Evolutionary conservation across 1,140 invertebrate species (phyloP), one percentile per base, ranked within the genome.

Genomic region (Homalodisca vitripennis): DNA sequence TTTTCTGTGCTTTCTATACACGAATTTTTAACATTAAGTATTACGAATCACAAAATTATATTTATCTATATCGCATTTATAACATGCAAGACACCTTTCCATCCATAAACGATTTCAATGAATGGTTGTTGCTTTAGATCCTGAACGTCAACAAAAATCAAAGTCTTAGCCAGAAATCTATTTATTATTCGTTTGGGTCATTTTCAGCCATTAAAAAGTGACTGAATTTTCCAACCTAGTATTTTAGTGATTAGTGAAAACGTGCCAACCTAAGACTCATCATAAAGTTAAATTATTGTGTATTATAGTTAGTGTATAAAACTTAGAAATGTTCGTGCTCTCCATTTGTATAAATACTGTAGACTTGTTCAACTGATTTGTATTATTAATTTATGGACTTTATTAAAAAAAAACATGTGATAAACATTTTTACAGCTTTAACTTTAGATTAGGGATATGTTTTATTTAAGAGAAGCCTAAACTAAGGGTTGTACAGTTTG

Each of bases 391-490:
- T 6, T 41, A 17, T 10, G 17, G 6, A 41, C 6, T 41, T 41
- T 41, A 17, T 41, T 41, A 10, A 10, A 20, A 14, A 13, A 53
- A 53, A 53, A 12, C 48, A 53, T 53, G 48, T 53, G 48, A 53
- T 53, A 53, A 53, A 53, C 48, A 41, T 53, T 53, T 53, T 53
- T 53, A 53, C 48, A 53, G 48, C 48, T 53, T 53, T 53, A 53
- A 53, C 22, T 53, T 53, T 53, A 53, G 48, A 3, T 53, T 53
- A 53, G 48, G 48, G 22, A 53, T 13, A 53, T 53, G 22, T 53
- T 53, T 10, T 41, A 10, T 41, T 41, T 41, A 41, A 41, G 34
- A 41, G 34, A 10, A 41, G 17, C n/a, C n/a, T n/a, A n/a, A n/a
- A n/a, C n/a, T n/a, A n/a, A n/a, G n/a, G n/a, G n/a, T n/a, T n/a